Base-by-base conservation (phyloP, 1,140 invertebrate genomes). In the Philopotamus ludificatus region DNA sequence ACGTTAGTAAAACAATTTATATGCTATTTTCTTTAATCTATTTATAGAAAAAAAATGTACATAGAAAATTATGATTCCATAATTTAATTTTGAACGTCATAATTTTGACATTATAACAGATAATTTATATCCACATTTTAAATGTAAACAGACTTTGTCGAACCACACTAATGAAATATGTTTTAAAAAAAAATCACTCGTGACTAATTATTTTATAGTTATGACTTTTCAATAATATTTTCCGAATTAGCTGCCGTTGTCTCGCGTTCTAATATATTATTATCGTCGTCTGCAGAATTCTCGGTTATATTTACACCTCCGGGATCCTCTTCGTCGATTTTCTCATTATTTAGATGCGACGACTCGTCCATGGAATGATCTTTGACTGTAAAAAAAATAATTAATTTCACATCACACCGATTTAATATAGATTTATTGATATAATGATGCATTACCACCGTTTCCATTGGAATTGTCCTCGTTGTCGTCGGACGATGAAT, bases 351-450 rank as follows among this genome's bases (percentile, higher is more conserved):
- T 10, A 26, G 57, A 8, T 26, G 57, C 0, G 57, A 49, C 1
- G 57, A 45, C 9, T 60, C 57, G 15, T 60, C 44, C 57, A 49
- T 60, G 41, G 57, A 60, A 57, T 57, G 34, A 42, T 57, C 39
- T 60, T 60, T 60, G n/a, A 18, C 57, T 47, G n/a, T 12, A 34
- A 34, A 34, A 34, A 34, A 34, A 34, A 34, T 4, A 12, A 34
- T 34, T 34, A 34, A 34, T 34, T 34, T 7, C 28, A 34, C 4
- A 7, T 34, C 12, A 34, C 4, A 34, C 12, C 4, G 12, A 7
- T 7, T 34, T 34, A 34, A 34, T 34, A 34, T 12, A 34, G 12
- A 34, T 7, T n/a, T n/a, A n/a, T n/a, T n/a, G n/a, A n/a, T n/a
- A n/a, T n/a, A n/a, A n/a, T n/a, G n/a, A n/a, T n/a, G n/a, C n/a